These are phyloP conservation scores for Drosophila neonasuta DNA, from an alignment of 2,888 invertebrate genomes.

Conservation along the genomic window DNA sequence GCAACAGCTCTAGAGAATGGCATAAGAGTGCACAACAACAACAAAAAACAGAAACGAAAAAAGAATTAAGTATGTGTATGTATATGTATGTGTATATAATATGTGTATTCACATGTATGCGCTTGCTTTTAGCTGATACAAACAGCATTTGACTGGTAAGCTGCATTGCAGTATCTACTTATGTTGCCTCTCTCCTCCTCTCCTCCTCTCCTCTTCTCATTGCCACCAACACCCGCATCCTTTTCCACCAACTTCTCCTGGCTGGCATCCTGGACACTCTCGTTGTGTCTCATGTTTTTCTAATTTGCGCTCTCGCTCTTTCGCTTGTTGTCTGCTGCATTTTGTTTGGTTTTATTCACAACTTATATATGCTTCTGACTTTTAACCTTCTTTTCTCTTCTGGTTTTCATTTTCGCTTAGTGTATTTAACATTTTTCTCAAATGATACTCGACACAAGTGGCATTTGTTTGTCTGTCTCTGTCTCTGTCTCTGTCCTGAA, in stretches of 20 bases:
- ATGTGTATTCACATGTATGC: slow-evolving; percentile 15
- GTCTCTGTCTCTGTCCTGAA: slow-evolving; percentile 22
- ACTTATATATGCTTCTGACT: slow-evolving; percentile 66
- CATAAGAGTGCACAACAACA: slow-evolving; percentile 43
- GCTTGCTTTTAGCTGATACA: slow-evolving; percentile 52
- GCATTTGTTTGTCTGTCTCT: slow-evolving; percentile 62
- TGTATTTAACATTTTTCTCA: slow-evolving; percentile 77
- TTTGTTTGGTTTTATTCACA: slow-evolving; percentile 60
- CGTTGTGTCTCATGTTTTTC: slow-evolving; percentile 49
- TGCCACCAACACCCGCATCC: slow-evolving; percentile 18
- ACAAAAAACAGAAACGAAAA: neutral
- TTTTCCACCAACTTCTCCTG: neutral
- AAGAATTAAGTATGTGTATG: slow-evolving; percentile 20
- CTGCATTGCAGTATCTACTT: slow-evolving; percentile 55
- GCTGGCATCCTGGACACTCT: slow-evolving; percentile 6
- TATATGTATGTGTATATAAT: neutral
- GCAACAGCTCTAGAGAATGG: slow-evolving; percentile 27
- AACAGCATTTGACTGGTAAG: slow-evolving; percentile 58
- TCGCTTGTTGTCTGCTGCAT: slow-evolving; percentile 17
- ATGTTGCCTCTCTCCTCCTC: neutral
- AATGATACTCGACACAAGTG: slow-evolving; percentile 76
- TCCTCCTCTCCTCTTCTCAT: neutral
- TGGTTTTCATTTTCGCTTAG: slow-evolving; percentile 57
- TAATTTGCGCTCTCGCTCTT: slow-evolving; percentile 34
- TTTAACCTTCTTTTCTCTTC: slow-evolving; percentile 52